These are phyloP conservation scores for Xylophagus ater DNA, from an alignment of 2,888 invertebrate genomes.

Conservation along the genomic window DNA sequence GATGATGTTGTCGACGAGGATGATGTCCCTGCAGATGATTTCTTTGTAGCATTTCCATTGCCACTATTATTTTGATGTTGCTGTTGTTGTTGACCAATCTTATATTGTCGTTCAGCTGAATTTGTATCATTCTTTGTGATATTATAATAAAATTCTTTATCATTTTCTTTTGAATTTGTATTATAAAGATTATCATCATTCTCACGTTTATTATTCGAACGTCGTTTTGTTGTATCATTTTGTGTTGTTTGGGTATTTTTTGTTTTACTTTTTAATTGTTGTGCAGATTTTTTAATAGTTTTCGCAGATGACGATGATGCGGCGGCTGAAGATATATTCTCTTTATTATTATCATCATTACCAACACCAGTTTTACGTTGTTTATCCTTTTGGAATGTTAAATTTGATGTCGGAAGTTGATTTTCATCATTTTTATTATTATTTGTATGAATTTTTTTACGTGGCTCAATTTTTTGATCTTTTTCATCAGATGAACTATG, in stretches of 20 bases:
- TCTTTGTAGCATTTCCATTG: conserved; percentile 36
- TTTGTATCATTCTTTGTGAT: conserved; percentile 34
- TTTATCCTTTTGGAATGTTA: conserved; percentile 6
- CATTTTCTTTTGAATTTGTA: conserved; percentile 13
- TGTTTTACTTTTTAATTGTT: conserved; percentile 33
- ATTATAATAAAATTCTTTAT: conserved; percentile 24
- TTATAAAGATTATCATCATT: conserved; percentile 6
- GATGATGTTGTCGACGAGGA: no score
- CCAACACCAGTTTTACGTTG: no score
- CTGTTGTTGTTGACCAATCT: conserved; percentile 34
- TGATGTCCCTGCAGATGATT: conserved; percentile 1
- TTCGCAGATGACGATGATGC: no score
- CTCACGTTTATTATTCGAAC: conserved; percentile 26
- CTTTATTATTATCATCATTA: conserved; percentile 7
- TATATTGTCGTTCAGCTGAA: conserved; percentile 1
- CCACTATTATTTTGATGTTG: conserved; percentile 25
- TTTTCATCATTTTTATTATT: no score
- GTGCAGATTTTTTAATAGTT: conserved; percentile 36
- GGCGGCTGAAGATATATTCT: not conserved
- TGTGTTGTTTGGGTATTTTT: conserved; percentile 21
- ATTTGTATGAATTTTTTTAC: no score
- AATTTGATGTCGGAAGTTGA: no score
- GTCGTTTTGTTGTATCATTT: conserved; percentile 15
- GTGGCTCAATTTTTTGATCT: no score
- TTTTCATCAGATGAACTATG: conserved; percentile 1